Percentiles rank a stretch among this genome's conserved stretches.
phyloP scores from a whole-genome alignment of 1,140 invertebrate species.

The Anadara kagoshimensis region DNA sequence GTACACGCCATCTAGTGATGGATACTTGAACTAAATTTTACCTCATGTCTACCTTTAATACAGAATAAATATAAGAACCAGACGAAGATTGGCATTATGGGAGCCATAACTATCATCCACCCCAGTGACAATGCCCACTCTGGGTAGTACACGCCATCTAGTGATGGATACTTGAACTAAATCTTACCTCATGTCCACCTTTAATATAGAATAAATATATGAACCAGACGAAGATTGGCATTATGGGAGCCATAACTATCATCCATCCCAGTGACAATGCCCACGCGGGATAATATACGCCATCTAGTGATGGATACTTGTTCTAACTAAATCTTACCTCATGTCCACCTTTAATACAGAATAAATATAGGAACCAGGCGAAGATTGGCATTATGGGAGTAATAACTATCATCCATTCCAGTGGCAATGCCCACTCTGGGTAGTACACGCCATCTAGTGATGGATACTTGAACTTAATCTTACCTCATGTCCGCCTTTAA shows the following conservation, averaged over 20 bases:
- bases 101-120: not conserved
- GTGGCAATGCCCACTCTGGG: not conserved
- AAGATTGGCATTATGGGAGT: not conserved
- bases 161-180: too few relatives aligned
- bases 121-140: not conserved
- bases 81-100: not conserved
- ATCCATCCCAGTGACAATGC: conserved; percentile 85
- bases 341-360: too few relatives aligned
- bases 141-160: too few relatives aligned
- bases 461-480: not conserved
- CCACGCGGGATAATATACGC: conserved; percentile 84
- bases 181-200: conserved; percentile 64
- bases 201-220: conserved; percentile 62
- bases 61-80: conserved; percentile 43
- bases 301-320: conserved; percentile 67
- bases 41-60: conserved; percentile 17
- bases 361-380: not conserved
- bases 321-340: too few relatives aligned
- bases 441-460: not conserved
- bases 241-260: conserved; percentile 79
- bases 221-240: conserved; percentile 79
- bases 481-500: conserved; percentile 14
- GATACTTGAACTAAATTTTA: not conserved
- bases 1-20: not conserved
- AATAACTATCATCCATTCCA: not conserved